Conservation (phyloP, 1,140 invertebrate genomes). For the Euglossa dilemma region DNA sequence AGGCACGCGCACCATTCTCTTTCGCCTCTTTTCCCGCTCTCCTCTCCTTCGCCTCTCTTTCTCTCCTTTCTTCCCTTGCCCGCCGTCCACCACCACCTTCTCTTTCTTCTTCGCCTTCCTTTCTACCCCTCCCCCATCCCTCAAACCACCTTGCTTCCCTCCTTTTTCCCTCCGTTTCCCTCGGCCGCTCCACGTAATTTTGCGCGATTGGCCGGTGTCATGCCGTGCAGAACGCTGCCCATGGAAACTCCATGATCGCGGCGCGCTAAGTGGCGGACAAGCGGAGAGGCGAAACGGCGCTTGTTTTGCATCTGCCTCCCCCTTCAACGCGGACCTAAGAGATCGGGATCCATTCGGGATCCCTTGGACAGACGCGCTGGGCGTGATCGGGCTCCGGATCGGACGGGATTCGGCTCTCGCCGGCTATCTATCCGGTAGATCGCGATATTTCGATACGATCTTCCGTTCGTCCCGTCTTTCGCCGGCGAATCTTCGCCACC, state of each 20-base stretch:
- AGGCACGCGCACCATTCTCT: conserved; percentile 76
- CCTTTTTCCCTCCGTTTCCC: conserved; percentile 53
- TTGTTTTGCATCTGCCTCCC: conserved; percentile 55
- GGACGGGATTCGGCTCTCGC: conserved; percentile 6
- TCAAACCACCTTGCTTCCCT: conserved; percentile 50
- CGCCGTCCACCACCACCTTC: background rate
- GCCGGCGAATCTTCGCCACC: no score
- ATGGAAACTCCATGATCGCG: conserved; percentile 43
- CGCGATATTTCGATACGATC: conserved; percentile 36
- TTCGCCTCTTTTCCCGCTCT: conserved; percentile 27
- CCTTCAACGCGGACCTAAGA: background rate
- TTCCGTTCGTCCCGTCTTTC: background rate
- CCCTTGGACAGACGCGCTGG: conserved; percentile 26
- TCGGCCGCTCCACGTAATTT: conserved; percentile 69
- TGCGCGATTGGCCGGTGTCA: conserved; percentile 71
- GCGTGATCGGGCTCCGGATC: conserved; percentile 31
- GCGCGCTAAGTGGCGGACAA: conserved; percentile 60
- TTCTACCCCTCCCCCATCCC: conserved; percentile 34
- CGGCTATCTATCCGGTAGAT: conserved; percentile 20
- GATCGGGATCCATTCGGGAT: conserved; percentile 52
- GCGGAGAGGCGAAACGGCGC: conserved; percentile 48
- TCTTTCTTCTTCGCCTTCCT: conserved; percentile 20
- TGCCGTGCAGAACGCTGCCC: conserved; percentile 60
- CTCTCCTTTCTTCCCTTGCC: background rate
- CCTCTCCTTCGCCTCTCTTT: conserved; percentile 1